Evolutionary conservation across 1,140 invertebrate species (phyloP), one percentile per base, ranked within the genome.

Genomic region (Pseudomyrmex cubaensis): DNA sequence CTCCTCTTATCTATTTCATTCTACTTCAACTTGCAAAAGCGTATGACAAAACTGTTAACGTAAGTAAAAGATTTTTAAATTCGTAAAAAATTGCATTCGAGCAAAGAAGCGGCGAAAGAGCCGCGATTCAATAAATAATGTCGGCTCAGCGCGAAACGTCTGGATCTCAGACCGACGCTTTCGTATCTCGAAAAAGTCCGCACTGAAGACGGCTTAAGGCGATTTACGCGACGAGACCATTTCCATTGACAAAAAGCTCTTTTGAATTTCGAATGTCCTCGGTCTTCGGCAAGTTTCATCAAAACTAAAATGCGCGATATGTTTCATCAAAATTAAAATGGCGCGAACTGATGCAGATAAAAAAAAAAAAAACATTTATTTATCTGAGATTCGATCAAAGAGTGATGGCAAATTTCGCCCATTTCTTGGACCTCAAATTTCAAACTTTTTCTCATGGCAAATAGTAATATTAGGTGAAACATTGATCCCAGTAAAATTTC

Each of bases 91-190:
- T 52, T 44, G n/a, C 13, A 50, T 13, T n/a, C 35, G 15, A 56
- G 10, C 66, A 67, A 17, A 63, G 62, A 75, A 44, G 59, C 44
- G 10, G 9, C 35, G n/a, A 7, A 63, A 75, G 62, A n/a, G 17
- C 54, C 46, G n/a, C 48, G 22, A 44, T n/a, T 15, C 48, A 59
- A 82, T 74, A 75, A 82, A 62, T 64, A 75, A 75, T 57, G 57
- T 63, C 25, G 64, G 52, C 76, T 78, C 64, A 67, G 25, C 4
- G 59, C 22, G 59, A 64, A 76, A 17, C 17, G 44, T 17, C 63
- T 46, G 54, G 15, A 17, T 61, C 13, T 70, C 44, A 44, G 48
- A 78, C 15, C 54, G 52, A 70, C 44, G 54, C 46, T 72, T 13
- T 50, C 66, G 22, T 80, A 17, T 35, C 76, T 70, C 22, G 66